These are phyloP conservation scores for Flexamia atlantica DNA, from an alignment of 2,888 invertebrate genomes.

Conservation along the genomic window DNA sequence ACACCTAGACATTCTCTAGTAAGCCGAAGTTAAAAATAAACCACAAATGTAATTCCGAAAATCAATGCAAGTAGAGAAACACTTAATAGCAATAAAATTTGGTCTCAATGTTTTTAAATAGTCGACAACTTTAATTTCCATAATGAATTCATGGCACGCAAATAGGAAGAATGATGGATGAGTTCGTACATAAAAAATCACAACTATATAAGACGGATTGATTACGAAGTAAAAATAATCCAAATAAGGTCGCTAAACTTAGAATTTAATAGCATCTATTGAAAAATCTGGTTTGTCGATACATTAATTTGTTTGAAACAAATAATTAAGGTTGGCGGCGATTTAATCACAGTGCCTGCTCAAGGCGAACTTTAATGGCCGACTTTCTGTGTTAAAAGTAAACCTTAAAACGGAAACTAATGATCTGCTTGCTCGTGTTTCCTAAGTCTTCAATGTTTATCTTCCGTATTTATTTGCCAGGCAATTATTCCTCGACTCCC, in stretches of 20 bases:
- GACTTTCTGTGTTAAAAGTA: neutral
- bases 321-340: constrained; percentile 14
- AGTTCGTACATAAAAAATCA: no score
- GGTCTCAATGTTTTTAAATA: no score
- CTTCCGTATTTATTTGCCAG: constrained; percentile 43
- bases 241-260: neutral
- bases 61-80: no score
- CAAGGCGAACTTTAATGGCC: constrained; percentile 33
- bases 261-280: neutral
- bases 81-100: no score
- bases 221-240: no score
- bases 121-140: no score
- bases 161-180: no score
- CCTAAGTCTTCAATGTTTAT: constrained; percentile 25
- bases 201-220: no score
- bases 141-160: no score
- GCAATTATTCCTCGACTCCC: constrained; percentile 25
- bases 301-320: constrained; percentile 49
- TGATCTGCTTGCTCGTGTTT: constrained; percentile 30
- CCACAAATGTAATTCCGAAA: no score
- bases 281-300: constrained; percentile 5
- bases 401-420: constrained; percentile 2
- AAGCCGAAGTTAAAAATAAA: no score
- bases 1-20: no score
- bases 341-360: constrained; percentile 18